Base-by-base conservation (phyloP, 2,888 invertebrate genomes). In the Monopis laevigella region DNA sequence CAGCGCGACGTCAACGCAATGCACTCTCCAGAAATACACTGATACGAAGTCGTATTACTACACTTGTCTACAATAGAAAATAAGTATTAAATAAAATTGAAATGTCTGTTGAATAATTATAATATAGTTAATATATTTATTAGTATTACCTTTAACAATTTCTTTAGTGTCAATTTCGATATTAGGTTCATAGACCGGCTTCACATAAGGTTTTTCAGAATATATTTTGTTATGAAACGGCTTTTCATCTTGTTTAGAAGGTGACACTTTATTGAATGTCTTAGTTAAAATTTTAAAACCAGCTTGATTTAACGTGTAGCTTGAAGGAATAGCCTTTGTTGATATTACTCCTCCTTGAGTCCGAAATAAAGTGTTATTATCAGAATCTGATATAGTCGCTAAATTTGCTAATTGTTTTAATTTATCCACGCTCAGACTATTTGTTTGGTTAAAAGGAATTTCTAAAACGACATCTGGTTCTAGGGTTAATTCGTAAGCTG, bases 221-320 rank as follows among this genome's bases (percentile, higher is more conserved):
- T 43, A 45, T 29, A 42, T 60, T 49, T 63, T 67, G 14, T 40
- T 29, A 42, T 69, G 65, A n/a, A 70, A 55, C 49, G 56, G 65
- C 42, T 70, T 74, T 10, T 69, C 71, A 34, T 80, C 73, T 49
- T 75, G 70, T 57, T 82, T 83, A n/a, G 62, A 61, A 3, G 70
- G 52, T 42, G 73, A 74, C 39, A 72, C 64, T 62, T 86, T 88
- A 47, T 84, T 86, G 42, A 83, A 83, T 0, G 85, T 82, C 67
- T 88, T 88, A 1, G 87, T 88, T 42, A 87, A 59, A 47, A 88
- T 83, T 56, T 85, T 83, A 43, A 88, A 82, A 1, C 88, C 88
- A 30, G 86, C 86, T 44, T 85, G 83, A 57, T 86, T 87, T 13
- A 86, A 58, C 1, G 83, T 82, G 50, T 84, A 85, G 52, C 82